Evolutionary conservation across 2,888 invertebrate genomes (phyloP), one percentile per base, ranked within the genome.

Genomic region (Mesorhabditis belari): DNA sequence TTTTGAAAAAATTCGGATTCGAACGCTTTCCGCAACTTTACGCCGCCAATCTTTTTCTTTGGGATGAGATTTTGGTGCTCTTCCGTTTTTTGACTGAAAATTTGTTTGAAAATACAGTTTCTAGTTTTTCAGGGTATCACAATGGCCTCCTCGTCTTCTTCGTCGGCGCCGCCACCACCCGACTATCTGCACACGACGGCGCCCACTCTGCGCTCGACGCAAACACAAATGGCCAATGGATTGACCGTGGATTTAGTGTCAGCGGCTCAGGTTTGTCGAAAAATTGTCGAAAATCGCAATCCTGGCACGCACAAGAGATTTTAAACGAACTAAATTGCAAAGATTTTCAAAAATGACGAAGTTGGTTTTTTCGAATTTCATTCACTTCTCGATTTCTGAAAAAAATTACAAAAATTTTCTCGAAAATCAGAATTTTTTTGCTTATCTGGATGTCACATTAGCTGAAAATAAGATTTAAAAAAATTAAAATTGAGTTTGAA

Each of bases 141-240:
- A n/a, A 35, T 35, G 44, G 44, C 44, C 12, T 17, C 44, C n/a
- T 35, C 12, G 12, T 35, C 44, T 9, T 17, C 44, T 17, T 35
- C 44, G 12, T 9, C 12, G 12, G 58, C 68, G 25, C 73, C 73
- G 49, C 73, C 73, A 28, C 69, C 69, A 50, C n/a, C n/a, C n/a
- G n/a, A n/a, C n/a, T n/a, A n/a, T n/a, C n/a, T n/a, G n/a, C 71
- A 73, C 55, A 65, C 65, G 49, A 62, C 70, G n/a, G 70, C 68
- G 24, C 66, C 77, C 17, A 67, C 71, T 19, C 66, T 79, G n/a
- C 68, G 74, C 44, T 78, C 77, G 5, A 79, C 79, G 21, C 72
- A 73, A 21, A 62, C 66, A 17, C 79, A 79, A 62, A 79, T 79
- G 76, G 65, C 66, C 19, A 66, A 69, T 5, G 69, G 69, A 29